Evolutionary conservation across 2,888 invertebrate genomes (phyloP), one percentile per base, ranked within the genome.

Genomic region (Steinernema scapterisci): DNA sequence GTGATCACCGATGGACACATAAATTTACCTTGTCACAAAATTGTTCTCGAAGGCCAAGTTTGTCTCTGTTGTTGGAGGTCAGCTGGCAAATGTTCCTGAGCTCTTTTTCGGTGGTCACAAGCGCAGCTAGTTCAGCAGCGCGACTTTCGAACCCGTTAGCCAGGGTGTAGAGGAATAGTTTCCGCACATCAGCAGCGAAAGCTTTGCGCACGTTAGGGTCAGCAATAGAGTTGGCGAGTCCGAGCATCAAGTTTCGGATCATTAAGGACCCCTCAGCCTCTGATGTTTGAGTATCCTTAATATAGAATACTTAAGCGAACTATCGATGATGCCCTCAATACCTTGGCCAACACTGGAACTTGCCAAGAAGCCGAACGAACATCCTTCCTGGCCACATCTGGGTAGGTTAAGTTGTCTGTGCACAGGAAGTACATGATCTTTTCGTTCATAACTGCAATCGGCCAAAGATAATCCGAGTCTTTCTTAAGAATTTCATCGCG

Each of bases 381-480:
- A n/a, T 63, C 63, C 63, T 63, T 63, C 19, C 63, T 25, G 16
- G 63, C 23, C 38, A 63, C 63, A 27, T 63, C 63, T 11, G 63
- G 63, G 31, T 63, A 63, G 25, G 23, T 63, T 9, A 63, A 5
- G 31, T 63, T 63, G 27, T 63, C 63, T 13, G 63, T 31, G 19
- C 63, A 63, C 16, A 63, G 63, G 31, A 63, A 63, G 16, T 63
- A 63, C 31, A 27, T 16, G 7, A 63, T 27, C 16, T 63, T 63
- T 11, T 63, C 77, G 25, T 77, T 77, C 0, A 77, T 76, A 1
- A 83, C 71, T 13, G 76, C 70, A 38, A 83, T 56, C 1, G 83
- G 82, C 79, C 81, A 83, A 46, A 83, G 76, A 25, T 76, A 76
- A 46, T 83, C 83, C 5, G 81, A 78, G 23, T 75, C 56, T 13